These are phyloP conservation scores for Acleris cristana DNA, from an alignment of 2,888 invertebrate species.

Conservation along the genomic window DNA sequence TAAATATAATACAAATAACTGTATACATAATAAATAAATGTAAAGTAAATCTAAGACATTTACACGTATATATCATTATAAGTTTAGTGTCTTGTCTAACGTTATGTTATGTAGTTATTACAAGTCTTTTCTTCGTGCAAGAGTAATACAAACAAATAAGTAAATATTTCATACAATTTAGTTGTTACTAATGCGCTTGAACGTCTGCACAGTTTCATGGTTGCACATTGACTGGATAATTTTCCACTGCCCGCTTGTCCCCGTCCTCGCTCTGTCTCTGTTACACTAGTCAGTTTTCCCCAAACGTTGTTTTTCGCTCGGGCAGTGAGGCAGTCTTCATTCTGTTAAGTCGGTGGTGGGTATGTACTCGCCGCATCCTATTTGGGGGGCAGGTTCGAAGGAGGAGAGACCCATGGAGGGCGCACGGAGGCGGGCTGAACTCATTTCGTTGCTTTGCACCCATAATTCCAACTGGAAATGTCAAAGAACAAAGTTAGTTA, in stretches of 20 bases:
- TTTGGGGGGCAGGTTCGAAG: slow-evolving; percentile 50
- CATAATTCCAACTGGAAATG: slow-evolving; percentile 75
- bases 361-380: slow-evolving; percentile 69
- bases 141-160: neutral
- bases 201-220: slow-evolving; percentile 48
- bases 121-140: neutral
- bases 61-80: slow-evolving; percentile 2
- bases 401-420: slow-evolving; percentile 51
- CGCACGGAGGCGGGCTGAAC: slow-evolving; percentile 73
- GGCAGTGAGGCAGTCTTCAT: slow-evolving; percentile 63
- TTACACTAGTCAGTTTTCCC: slow-evolving; percentile 43
- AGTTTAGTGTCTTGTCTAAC: neutral
- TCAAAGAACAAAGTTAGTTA: neutral
- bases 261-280: slow-evolving; percentile 53
- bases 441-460: slow-evolving; percentile 80
- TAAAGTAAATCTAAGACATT: slow-evolving; percentile 1
- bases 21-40: slow-evolving; percentile 3
- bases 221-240: slow-evolving; percentile 43
- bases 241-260: slow-evolving; percentile 55
- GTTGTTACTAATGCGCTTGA: slow-evolving; percentile 9
- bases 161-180: neutral
- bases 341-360: slow-evolving; percentile 53
- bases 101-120: neutral
- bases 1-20: slow-evolving; percentile 3
- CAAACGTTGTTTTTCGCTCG: slow-evolving; percentile 43